Evolutionary conservation across 2,113 vertebrate species (phyloP).

Genomic region (Rhinogobius similis): DNA sequence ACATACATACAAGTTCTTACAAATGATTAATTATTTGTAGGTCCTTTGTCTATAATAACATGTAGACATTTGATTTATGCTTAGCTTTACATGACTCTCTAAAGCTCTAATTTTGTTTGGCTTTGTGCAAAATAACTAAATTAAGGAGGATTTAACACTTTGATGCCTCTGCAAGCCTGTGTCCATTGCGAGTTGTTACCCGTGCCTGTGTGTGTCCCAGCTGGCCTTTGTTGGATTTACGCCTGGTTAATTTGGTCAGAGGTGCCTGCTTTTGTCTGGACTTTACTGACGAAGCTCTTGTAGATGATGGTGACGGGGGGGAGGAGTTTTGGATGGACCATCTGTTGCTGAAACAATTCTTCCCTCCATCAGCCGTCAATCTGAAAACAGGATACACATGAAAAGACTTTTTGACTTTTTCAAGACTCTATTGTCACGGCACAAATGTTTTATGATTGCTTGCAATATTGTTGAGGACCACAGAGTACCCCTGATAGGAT

Average conservation of each 20-base stretch:
- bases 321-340: constrained; percentile 61
- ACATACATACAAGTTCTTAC: too few species aligned
- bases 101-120: neutral
- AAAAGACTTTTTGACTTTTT: constrained; percentile 17
- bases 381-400: constrained; percentile 33
- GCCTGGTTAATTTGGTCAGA: constrained; percentile 72
- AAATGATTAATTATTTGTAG: too few species aligned
- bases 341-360: constrained; percentile 73
- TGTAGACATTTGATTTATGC: neutral
- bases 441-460: neutral
- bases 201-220: constrained; percentile 58
- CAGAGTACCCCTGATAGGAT: neutral
- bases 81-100: neutral
- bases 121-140: neutral
- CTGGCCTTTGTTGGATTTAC: constrained; percentile 73
- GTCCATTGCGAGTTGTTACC: constrained; percentile 12
- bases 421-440: neutral
- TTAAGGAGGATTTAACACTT: constrained; percentile 22
- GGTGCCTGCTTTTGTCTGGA: constrained; percentile 61
- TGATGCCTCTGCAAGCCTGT: neutral
- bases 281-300: constrained; percentile 54
- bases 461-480: neutral
- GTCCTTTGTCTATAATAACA: neutral
- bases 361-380: constrained; percentile 38
- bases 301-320: constrained; percentile 52